Percentiles rank a stretch among this genome's conserved stretches.
Conservation (phyloP, 2,797 vertebrate species). For the Aldrovandia affinis region DNA sequence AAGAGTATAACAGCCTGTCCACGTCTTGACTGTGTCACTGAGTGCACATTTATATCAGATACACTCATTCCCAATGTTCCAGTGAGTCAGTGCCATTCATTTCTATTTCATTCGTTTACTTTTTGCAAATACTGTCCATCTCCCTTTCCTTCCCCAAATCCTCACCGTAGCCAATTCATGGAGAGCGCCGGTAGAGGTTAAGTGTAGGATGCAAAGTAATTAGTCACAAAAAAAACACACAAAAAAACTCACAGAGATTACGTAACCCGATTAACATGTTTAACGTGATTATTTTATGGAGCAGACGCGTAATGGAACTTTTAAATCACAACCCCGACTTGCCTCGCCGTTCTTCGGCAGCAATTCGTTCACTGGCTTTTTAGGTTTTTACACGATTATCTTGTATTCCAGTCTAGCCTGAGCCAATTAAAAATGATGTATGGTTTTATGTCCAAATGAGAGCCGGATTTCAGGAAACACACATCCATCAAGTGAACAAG, state of each 20-base stretch:
- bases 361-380: conserved; percentile 70
- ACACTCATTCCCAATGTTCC: conserved; percentile 35
- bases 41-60: conserved; percentile 48
- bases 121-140: background rate
- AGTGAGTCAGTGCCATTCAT: conserved; percentile 37
- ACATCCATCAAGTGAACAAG: conserved; percentile 74
- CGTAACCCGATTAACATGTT: conserved; percentile 44
- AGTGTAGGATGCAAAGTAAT: conserved; percentile 17
- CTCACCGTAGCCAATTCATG: conserved; percentile 41
- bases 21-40: conserved; percentile 40
- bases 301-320: conserved; percentile 63
- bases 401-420: conserved; percentile 63
- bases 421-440: conserved; percentile 87
- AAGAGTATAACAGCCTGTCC: background rate
- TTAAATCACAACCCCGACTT: conserved; percentile 59
- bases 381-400: conserved; percentile 67
- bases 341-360: conserved; percentile 55
- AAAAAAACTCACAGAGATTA: too few relatives aligned
- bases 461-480: conserved; percentile 62
- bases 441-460: conserved; percentile 70
- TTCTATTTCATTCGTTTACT: background rate
- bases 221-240: background rate
- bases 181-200: background rate
- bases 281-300: conserved; percentile 60
- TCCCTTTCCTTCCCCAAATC: conserved; percentile 14